These are phyloP conservation scores for Mallotus villosus DNA, from an alignment of 2,797 vertebrate species.

Conservation along the genomic window DNA sequence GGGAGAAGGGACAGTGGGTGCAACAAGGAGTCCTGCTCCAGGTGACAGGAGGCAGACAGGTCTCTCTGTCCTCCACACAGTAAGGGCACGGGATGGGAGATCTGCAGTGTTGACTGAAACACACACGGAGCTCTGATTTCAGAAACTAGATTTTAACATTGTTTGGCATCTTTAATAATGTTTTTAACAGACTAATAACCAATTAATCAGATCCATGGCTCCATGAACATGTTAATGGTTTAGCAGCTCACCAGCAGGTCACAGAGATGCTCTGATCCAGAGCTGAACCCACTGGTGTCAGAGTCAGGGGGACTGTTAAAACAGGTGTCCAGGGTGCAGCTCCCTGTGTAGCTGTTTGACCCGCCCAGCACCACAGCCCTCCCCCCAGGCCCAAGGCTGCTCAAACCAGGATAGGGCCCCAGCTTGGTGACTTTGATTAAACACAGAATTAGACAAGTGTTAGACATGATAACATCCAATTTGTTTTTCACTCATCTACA, in stretches of 20 bases:
- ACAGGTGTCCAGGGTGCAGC: constrained; percentile 89
- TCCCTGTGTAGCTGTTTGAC: constrained; percentile 17
- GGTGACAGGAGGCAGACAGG: not conserved
- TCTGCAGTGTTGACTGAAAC: constrained; percentile 5
- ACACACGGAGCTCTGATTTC: not conserved
- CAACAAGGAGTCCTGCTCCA: not conserved
- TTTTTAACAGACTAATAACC: too few relatives aligned
- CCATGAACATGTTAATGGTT: too few relatives aligned
- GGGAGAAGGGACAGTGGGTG: not conserved
- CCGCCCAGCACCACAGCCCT: too few relatives aligned
- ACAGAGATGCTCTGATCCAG: constrained; percentile 94
- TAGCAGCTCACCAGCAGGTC: constrained; percentile 74
- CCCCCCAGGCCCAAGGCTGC: too few relatives aligned
- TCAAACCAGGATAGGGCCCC: too few relatives aligned
- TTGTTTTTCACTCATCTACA: too few relatives aligned
- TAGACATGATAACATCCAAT: too few relatives aligned
- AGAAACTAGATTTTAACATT: too few relatives aligned
- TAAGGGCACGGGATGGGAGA: not conserved
- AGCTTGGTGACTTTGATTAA: too few relatives aligned
- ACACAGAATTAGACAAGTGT: too few relatives aligned
- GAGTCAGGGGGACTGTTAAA: constrained; percentile 98
- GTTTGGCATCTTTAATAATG: constrained; percentile 29
- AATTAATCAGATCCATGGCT: too few relatives aligned
- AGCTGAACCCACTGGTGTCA: constrained; percentile 97
- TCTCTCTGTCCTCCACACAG: not conserved